Evolutionary conservation across 2,888 invertebrate genomes (phyloP), one percentile per base, ranked within the genome.

Genomic region (Gisinianus flammeolus): DNA sequence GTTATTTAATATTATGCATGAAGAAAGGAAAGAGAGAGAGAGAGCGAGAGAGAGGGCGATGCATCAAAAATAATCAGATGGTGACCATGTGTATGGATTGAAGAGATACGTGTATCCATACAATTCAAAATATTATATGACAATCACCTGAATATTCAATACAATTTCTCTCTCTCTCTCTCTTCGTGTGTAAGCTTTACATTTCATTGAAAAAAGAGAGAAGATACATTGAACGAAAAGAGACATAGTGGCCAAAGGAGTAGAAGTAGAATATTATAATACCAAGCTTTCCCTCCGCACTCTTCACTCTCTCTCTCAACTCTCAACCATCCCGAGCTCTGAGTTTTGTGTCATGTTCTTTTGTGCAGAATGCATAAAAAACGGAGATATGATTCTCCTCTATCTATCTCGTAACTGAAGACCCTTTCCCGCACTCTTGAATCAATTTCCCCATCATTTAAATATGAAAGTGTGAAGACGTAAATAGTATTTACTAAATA

Each of bases 401-500:
- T n/a, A n/a, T n/a, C n/a, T n/a, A n/a, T n/a, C n/a, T n/a, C n/a
- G n/a, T n/a, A n/a, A n/a, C 56, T 3, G 22, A 44, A 68, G 12
- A 33, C 68, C 67, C 67, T 67, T 67, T 31, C 24, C 22, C n/a
- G 22, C 10, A 31, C 68, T 28, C 56, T 72, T 58, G 72, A 31
- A 68, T 44, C 68, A 26, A 22, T 58, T 72, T 58, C 31, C 24
- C 28, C 33, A 62, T 58, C 31, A 72, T 72, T 56, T 58, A 28
- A 58, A 58, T 58, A 72, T 72, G 72, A 72, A 72, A 72, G 72
- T 58, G 58, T 54, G 58, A 72, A 72, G 72, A 72, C 72, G 72
- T 72, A 72, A 72, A 72, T 72, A 72, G 24, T 44, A n/a, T n/a
- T n/a, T n/a, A n/a, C n/a, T n/a, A n/a, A n/a, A n/a, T n/a, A n/a